Evolutionary conservation across 64 coral and sea anemone species (phyloP).

Genomic region (Dendronephthya gigantea): DNA sequence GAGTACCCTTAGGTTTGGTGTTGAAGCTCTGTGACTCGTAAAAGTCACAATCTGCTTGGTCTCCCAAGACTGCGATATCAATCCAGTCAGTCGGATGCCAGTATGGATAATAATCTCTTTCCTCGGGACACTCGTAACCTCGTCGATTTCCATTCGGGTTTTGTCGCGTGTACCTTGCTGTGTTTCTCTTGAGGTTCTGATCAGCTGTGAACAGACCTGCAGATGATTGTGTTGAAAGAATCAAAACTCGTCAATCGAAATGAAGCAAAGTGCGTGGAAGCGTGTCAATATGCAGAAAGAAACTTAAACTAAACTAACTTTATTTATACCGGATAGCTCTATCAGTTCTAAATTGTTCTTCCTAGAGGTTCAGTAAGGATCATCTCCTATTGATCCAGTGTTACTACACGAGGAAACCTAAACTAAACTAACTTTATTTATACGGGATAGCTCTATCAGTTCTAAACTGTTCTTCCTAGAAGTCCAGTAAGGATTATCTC

Average conservation of each 20-base stretch:
- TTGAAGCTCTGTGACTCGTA: not conserved
- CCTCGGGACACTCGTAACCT: conserved; percentile 52
- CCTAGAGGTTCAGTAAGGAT: too few species aligned
- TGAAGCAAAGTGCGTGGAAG: conserved; percentile 47
- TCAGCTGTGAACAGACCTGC: not conserved
- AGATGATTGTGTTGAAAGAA: conserved; percentile 44
- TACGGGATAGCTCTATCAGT: too few species aligned
- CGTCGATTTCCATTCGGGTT: not conserved
- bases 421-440: too few species aligned
- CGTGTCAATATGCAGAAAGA: not conserved
- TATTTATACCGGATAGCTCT: too few species aligned
- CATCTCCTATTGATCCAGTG: too few species aligned
- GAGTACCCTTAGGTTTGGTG: not conserved
- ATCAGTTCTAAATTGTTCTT: too few species aligned
- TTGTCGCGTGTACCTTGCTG: conserved; percentile 68
- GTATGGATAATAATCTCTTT: conserved; percentile 89
- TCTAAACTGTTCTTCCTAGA: too few species aligned
- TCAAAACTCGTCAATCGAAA: too few species aligned
- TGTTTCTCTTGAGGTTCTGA: conserved; percentile 15
- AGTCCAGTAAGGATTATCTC: too few species aligned
- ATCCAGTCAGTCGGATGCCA: conserved; percentile 95
- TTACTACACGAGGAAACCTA: too few species aligned
- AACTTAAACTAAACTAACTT: too few species aligned
- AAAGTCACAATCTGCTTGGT: not conserved
- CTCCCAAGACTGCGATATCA: conserved; percentile 36